Base-by-base conservation (phyloP, 2,888 invertebrate species). In the Nomada goodeniana region DNA sequence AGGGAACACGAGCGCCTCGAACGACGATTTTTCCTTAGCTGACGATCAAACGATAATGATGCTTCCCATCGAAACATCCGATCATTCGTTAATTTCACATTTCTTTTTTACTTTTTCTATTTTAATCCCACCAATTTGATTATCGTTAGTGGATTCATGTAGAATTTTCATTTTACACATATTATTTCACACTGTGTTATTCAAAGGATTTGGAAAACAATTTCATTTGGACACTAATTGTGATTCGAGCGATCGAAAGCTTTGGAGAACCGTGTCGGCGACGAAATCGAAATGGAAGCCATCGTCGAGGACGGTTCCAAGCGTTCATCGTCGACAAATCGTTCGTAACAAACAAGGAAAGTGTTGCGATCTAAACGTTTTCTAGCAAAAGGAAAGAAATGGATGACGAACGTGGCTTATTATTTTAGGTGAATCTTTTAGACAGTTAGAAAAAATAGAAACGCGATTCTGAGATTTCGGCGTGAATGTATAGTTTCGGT, bases 181-280 rank as follows among this genome's bases (percentile, higher is more conserved):
- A 36, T 0, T 36, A 36, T 36, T 36, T 36, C 36, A 36, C 36
- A 36, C 36, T 36, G 29, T 29, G 36, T 7, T 36, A 36, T 36
- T 36, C 36, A 36, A 36, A 36, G 36, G 36, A 36, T 36, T 36
- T 36, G 7, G 36, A 36, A 7, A 36, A 36, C 36, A 36, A 36
- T 36, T 36, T 36, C 36, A 36, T 36, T 9, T 5, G 36, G 36
- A 36, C 36, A 7, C 20, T 42, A 52, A 52, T 42, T 29, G 23
- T 59, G 11, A 18, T 5, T 10, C 2, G 68, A 68, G 74, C 74
- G 47, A 42, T 74, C 59, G 68, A 74, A 47, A 68, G 67, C 67
- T 50, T 67, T 15, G 42, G 44, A 76, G 99, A 94, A 71, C 20
- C 18, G 13, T 53, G 2, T 10, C 18, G 20, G 7, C 23, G 23